A percentile compares a stretch with the other conserved stretches of the same genome.
These are phyloP conservation scores for Drosophila simulans DNA, from an alignment of 1,140 invertebrate genomes.

Conservation along the genomic window DNA sequence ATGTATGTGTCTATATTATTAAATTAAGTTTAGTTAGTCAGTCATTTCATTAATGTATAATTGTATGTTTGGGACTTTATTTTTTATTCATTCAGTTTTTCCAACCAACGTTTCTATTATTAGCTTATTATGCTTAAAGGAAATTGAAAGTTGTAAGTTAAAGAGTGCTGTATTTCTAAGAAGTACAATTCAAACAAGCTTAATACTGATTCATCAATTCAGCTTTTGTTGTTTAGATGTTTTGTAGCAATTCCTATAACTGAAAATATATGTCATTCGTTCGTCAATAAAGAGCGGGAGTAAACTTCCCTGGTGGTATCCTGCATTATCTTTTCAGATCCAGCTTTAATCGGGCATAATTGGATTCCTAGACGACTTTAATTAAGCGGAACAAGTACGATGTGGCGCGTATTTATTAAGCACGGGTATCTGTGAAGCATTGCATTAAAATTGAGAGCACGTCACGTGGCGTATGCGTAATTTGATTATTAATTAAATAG, in stretches of 20 bases:
- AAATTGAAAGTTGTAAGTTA: not conserved
- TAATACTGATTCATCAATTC: too few species aligned
- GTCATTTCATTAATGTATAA: too few species aligned
- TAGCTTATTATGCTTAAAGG: too few species aligned
- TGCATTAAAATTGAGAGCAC: slow-evolving; percentile 23
- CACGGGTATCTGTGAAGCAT: slow-evolving; percentile 14
- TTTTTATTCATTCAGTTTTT: too few species aligned
- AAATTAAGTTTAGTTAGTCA: not conserved
- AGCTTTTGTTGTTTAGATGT: not conserved
- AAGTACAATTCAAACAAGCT: not conserved
- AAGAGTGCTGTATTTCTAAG: not conserved
- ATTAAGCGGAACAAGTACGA: slow-evolving; percentile 63
- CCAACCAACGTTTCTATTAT: too few species aligned
- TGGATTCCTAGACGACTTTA: slow-evolving; percentile 33
- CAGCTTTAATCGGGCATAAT: slow-evolving; percentile 19
- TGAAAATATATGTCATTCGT: not conserved
- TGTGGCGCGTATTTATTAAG: slow-evolving; percentile 20
- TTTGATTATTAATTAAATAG: slow-evolving; percentile 81
- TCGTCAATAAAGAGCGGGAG: not conserved
- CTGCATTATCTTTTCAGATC: slow-evolving; percentile 1
- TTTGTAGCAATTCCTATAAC: not conserved
- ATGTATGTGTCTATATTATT: not conserved
- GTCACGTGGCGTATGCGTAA: slow-evolving; percentile 77
- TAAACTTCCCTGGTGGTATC: not conserved
- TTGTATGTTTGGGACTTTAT: too few species aligned